Conservation (phyloP, 2,888 invertebrate genomes). For the Noctua janthe region DNA sequence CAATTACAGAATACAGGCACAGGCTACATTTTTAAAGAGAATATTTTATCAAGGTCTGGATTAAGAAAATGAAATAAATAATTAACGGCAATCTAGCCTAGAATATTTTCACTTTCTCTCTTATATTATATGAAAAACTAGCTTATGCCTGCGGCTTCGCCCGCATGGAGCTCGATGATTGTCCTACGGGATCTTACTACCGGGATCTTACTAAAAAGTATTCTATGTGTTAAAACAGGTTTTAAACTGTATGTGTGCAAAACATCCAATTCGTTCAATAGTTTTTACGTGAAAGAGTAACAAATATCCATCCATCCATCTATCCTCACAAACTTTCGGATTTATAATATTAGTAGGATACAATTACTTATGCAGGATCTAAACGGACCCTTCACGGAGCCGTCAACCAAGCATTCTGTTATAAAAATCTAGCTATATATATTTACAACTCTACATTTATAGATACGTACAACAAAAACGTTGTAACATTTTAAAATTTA, state of each 20-base stretch:
- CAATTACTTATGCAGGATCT: neutral
- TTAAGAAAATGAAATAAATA: neutral
- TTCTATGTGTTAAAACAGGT: too few species aligned
- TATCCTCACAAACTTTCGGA: too few species aligned
- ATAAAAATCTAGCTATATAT: neutral
- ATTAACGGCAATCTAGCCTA: neutral
- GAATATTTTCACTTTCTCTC: neutral
- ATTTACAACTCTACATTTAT: neutral
- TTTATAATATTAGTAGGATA: neutral
- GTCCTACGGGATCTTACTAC: too few species aligned
- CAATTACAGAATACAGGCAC: neutral
- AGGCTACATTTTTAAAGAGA: neutral
- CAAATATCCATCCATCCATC: too few species aligned
- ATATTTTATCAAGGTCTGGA: neutral
- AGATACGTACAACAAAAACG: constrained; percentile 2
- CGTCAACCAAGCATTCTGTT: neutral
- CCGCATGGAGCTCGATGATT: too few species aligned
- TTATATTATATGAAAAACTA: neutral
- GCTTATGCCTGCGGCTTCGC: too few species aligned
- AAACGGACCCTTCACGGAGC: neutral
- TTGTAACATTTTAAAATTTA: constrained; percentile 36
- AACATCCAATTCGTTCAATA: too few species aligned
- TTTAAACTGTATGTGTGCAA: too few species aligned
- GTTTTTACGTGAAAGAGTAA: too few species aligned
- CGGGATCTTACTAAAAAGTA: too few species aligned